Evolutionary conservation across 2,113 vertebrate species (phyloP).

Genomic region (Serinus canaria): DNA sequence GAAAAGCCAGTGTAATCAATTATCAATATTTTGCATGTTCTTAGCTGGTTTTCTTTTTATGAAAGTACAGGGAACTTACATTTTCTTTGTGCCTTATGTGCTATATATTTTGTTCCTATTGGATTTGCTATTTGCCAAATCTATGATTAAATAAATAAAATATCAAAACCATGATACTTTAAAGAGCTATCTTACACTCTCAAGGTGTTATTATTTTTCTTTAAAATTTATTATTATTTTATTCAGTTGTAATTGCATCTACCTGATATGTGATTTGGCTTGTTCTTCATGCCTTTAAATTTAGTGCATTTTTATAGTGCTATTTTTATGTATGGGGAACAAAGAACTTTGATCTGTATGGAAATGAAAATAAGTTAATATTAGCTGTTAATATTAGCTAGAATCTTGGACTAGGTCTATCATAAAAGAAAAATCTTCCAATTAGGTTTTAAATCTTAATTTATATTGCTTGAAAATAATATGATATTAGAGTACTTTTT

Average conservation of each 20-base stretch:
- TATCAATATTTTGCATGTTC: not conserved
- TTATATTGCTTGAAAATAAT: not conserved
- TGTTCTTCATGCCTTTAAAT: not conserved
- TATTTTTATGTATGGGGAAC: not conserved
- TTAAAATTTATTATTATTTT: not conserved
- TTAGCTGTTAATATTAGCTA: not conserved
- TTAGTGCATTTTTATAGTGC: not conserved
- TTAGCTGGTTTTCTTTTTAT: not conserved
- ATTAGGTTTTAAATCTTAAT: not conserved
- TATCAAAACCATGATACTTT: not conserved
- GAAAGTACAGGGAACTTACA: not conserved
- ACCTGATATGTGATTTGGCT: not conserved
- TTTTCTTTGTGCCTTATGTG: not conserved
- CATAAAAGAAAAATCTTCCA: not conserved
- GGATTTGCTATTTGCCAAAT: not conserved
- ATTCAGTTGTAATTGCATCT: not conserved
- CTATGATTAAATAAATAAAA: not conserved
- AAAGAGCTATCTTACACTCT: not conserved
- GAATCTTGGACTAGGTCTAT: not conserved
- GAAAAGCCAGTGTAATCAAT: not conserved
- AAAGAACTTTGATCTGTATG: not conserved
- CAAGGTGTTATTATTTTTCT: not conserved
- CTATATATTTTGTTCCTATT: not conserved
- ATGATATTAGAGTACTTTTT: not conserved
- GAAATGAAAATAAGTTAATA: not conserved